Base-by-base conservation (phyloP, 2,888 invertebrate species). In the Troides helena region DNA sequence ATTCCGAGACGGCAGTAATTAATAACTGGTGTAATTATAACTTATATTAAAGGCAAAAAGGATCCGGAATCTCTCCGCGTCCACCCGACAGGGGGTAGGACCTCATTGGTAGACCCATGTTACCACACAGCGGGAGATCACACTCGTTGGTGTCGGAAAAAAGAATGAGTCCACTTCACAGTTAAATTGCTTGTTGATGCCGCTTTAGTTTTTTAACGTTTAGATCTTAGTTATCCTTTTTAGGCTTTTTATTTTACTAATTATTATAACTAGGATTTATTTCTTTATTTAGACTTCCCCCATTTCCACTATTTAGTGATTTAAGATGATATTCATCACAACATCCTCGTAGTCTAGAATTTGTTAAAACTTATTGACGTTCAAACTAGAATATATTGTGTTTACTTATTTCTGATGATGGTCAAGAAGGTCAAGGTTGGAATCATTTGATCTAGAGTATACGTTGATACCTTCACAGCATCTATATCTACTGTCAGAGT, bases 131-230 rank as follows among this genome's bases (percentile, higher is more conserved):
- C 86, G 76, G 88, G 89, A 77, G 69, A 76, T 83, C 81, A 80
- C 84, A 82, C 86, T 81, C 79, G 76, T 70, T 78, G 78, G 84
- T 81, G 85, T 82, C 76, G 81, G 85, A 85, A 60, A 60, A 60
- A 64, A 5, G 0, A 62, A 69, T 39, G 62, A 25, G 46, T 57
- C 56, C 43, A 43, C 23, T 17, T n/a, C 46, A 17, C 14, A 58
- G 21, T 59, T 46, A 59, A 59, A 50, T 59, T 30, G 58, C 68
- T 59, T 36, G 36, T 63, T 36, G 56, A 58, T 56, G 43, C 23
- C 17, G 12, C n/a, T 1, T n/a, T 53, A 12, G 53, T 53, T 53
- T 53, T 53, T 14, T 53, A n/a, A 53, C 14, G 6, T 14, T 53
- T 53, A n/a, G 18, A 14, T 1, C 53, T 53, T 53, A n/a, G 17